These are phyloP conservation scores for Dromiciops gliroides DNA, from an alignment of 2,113 vertebrate genomes.

Conservation along the genomic window DNA sequence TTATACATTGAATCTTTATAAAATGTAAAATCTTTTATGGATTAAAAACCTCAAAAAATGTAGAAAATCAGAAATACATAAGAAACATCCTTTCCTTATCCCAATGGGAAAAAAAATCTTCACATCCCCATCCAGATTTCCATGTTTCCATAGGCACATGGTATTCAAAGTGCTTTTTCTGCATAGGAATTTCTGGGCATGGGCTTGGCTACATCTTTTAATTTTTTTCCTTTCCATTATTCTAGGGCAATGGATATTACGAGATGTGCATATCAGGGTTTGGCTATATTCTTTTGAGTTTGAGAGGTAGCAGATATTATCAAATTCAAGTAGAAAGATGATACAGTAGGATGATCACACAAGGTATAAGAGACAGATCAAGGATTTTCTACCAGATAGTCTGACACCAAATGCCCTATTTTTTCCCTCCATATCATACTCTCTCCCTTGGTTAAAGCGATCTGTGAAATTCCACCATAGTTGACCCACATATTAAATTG, in stretches of 20 bases:
- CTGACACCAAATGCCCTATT: background rate
- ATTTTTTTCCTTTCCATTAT: background rate
- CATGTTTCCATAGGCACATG: background rate
- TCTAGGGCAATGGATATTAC: background rate
- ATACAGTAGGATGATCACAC: background rate
- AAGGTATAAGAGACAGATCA: background rate
- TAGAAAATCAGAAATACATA: background rate
- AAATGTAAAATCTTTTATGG: background rate
- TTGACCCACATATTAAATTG: background rate
- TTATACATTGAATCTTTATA: background rate
- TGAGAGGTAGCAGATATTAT: background rate
- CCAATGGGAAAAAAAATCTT: background rate
- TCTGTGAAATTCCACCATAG: background rate
- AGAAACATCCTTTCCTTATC: background rate
- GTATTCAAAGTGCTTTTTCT: background rate
- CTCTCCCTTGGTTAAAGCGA: background rate
- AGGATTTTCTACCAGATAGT: background rate
- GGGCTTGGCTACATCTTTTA: background rate
- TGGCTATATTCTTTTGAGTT: background rate
- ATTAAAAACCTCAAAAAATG: background rate
- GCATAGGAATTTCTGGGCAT: background rate
- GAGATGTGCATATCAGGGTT: background rate
- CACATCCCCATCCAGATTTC: background rate
- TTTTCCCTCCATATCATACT: background rate
- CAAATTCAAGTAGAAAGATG: background rate